Conservation (phyloP, 1,140 invertebrate genomes). For the Batillaria attramentaria region DNA sequence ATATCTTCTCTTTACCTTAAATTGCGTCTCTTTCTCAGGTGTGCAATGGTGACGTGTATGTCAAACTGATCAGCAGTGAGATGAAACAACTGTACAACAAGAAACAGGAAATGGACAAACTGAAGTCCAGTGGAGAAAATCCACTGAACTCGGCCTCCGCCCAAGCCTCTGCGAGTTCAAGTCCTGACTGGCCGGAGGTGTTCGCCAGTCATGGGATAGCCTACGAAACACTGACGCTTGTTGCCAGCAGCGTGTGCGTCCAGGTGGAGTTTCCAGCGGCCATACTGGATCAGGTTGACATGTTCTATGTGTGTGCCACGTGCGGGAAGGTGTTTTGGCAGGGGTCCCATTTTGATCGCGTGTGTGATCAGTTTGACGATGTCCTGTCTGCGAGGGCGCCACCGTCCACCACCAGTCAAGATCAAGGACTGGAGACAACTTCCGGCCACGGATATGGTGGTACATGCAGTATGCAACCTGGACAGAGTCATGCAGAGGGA, state of each 20-base stretch:
- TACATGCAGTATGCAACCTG: too few species aligned
- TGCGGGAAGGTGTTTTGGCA: slow-evolving; percentile 82
- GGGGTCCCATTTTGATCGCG: slow-evolving; percentile 75
- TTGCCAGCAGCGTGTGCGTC: slow-evolving; percentile 62
- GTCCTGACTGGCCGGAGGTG: background rate
- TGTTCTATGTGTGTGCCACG: slow-evolving; percentile 77
- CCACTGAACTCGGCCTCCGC: background rate
- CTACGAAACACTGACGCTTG: slow-evolving; percentile 46
- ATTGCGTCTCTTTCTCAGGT: slow-evolving; percentile 62
- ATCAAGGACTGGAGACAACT: background rate
- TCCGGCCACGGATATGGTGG: too few species aligned
- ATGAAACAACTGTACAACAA: slow-evolving; percentile 26
- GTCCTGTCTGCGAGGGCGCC: slow-evolving; percentile 42
- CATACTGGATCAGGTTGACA: slow-evolving; percentile 50
- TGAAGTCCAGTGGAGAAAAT: background rate
- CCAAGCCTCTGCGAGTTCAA: background rate
- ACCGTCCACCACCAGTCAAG: background rate
- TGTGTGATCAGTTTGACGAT: slow-evolving; percentile 65
- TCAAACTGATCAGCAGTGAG: slow-evolving; percentile 48
- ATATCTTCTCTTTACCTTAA: slow-evolving; percentile 21
- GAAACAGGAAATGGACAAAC: slow-evolving; percentile 3
- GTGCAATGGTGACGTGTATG: slow-evolving; percentile 77
- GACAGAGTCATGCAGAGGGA: too few species aligned
- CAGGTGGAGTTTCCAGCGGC: slow-evolving; percentile 72
- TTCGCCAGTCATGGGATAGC: slow-evolving; percentile 52